Base-by-base conservation (phyloP, 1,140 invertebrate genomes). In the Aleiodes sp. region DNA sequence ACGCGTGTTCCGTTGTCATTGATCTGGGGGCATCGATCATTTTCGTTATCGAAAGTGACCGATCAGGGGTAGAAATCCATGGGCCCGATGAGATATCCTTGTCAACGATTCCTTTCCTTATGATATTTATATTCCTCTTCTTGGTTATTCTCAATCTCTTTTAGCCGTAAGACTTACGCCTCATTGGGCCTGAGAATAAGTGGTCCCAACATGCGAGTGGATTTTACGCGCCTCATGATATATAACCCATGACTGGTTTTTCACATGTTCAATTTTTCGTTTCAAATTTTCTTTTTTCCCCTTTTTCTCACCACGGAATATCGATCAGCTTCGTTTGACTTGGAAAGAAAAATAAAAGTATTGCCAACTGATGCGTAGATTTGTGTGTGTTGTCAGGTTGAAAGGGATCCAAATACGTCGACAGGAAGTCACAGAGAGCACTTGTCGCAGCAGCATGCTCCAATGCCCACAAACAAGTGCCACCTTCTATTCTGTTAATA, bases 111-210 rank as follows among this genome's bases (percentile, higher is more conserved):
- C 31, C 9, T 61, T 31, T 39, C 33, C n/a, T 12, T 10, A 16
- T 31, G 19, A 1, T 35, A 3, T 41, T 59, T 24, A 14, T 66
- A 26, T 66, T 37, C 59, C 33, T 59, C 26, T 16, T n/a, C 39
- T 57, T 39, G 10, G 24, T 28, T 29, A 12, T 26, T 33, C 16
- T 65, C 7, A 9, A n/a, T 64, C 43, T 41, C 29, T 31, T 24
- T 31, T 57, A 24, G 52, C 41, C 6, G 1, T 63, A 33, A 59
- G 16, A 19, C 57, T 82, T 76, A 82, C 78, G 80, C 76, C 77
- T 79, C 78, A 83, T 82, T 78, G 81, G 56, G 35, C 74, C 67
- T 66, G 70, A 79, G 79, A 84, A 81, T 74, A 80, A 82, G 76
- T 75, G 80, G 75, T 80, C 71, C 67, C 73, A 33, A 70, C 70